These are phyloP conservation scores for Leptogaster cylindrica DNA, from an alignment of 2,888 invertebrate genomes.

Conservation along the genomic window DNA sequence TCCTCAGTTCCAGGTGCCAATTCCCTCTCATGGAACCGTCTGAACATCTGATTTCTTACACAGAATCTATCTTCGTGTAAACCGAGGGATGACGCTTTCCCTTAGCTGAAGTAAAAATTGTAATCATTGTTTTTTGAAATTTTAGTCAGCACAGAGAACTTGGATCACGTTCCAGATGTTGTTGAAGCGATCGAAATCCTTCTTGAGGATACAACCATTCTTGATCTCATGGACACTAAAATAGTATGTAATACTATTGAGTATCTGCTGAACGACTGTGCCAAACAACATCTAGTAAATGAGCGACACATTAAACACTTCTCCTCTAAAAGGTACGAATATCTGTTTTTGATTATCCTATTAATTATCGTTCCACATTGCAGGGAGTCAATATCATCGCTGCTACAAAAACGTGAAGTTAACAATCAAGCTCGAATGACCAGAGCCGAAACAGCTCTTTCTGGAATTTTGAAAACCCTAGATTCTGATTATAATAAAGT, in stretches of 20 bases:
- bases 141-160: conserved; percentile 62
- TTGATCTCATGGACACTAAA: conserved; percentile 89
- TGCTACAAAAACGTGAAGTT: conserved; percentile 73
- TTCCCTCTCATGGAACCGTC: no score
- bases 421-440: conserved; percentile 75
- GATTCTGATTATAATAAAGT: conserved; percentile 90
- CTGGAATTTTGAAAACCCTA: conserved; percentile 87
- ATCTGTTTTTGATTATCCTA: background rate
- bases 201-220: conserved; percentile 80
- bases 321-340: conserved; percentile 61
- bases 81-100: no score
- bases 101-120: no score
- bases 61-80: no score
- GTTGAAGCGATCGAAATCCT: conserved; percentile 84
- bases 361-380: conserved; percentile 50
- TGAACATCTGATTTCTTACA: no score
- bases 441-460: conserved; percentile 87
- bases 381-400: conserved; percentile 69
- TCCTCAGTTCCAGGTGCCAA: no score
- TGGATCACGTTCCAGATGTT: conserved; percentile 76
- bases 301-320: conserved; percentile 79
- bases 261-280: conserved; percentile 80
- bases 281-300: conserved; percentile 78
- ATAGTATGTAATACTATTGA: conserved; percentile 88
- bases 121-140: no score